A percentile compares a stretch with the other conserved stretches of the same genome.
phyloP scores from a whole-genome alignment of 2,888 invertebrate genomes.

The Dusona sp. region DNA sequence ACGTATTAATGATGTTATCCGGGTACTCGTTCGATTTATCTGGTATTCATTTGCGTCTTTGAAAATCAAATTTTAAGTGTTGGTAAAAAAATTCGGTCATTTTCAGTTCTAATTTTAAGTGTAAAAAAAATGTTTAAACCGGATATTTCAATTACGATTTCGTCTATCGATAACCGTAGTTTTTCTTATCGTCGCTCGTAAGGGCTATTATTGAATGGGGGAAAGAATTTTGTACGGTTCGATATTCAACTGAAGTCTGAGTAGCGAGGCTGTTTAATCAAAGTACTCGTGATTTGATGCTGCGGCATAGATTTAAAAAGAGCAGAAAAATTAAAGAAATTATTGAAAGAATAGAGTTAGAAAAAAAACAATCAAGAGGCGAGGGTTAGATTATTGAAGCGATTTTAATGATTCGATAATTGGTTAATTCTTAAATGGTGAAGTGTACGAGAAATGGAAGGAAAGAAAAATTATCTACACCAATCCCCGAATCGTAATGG shows the following conservation, averaged over 20 bases:
- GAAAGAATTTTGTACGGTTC: constrained; percentile 68
- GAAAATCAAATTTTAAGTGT: background rate
- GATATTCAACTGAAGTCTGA: constrained; percentile 67
- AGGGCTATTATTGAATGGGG: constrained; percentile 47
- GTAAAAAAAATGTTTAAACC: background rate
- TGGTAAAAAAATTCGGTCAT: background rate
- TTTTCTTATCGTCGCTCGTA: constrained; percentile 44
- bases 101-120: background rate
- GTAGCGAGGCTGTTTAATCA: constrained; percentile 46
- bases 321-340: constrained; percentile 21
- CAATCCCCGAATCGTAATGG: constrained; percentile 52
- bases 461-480: constrained; percentile 26
- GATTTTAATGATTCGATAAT: constrained; percentile 3
- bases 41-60: background rate
- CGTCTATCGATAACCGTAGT: constrained; percentile 13
- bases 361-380: constrained; percentile 9
- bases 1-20: background rate
- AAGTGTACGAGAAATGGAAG: background rate
- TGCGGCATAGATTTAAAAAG: constrained; percentile 14
- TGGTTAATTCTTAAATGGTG: constrained; percentile 26
- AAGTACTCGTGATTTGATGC: constrained; percentile 52
- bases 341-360: constrained; percentile 1
- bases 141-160: constrained; percentile 1
- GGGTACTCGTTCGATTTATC: background rate
- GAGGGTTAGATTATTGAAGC: constrained; percentile 34